Evolutionary conservation across 2,888 invertebrate genomes (phyloP).

Genomic region (Morpho achilles): DNA sequence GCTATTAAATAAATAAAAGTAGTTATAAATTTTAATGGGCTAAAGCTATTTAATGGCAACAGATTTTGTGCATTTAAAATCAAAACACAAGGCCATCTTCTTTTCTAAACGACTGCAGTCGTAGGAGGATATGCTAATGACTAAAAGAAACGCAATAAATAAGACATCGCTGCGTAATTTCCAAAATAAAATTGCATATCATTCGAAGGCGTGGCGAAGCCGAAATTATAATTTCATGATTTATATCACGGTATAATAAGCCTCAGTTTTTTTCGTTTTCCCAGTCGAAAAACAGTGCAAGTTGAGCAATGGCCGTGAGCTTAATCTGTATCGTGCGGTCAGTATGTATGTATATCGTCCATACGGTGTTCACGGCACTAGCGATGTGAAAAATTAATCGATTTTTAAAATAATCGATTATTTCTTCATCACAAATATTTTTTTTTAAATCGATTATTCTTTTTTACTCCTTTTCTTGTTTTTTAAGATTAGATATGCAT

Average conservation of each 20-base stretch:
- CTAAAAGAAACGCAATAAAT: slow-evolving; percentile 67
- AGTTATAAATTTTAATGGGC: too few species aligned
- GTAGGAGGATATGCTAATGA: slow-evolving; percentile 46
- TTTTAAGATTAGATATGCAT: too few species aligned
- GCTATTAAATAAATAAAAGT: too few species aligned
- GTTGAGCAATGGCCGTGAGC: slow-evolving; percentile 49
- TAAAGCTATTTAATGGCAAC: too few species aligned
- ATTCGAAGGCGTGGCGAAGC: slow-evolving; percentile 62
- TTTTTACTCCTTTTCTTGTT: too few species aligned
- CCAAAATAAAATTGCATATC: slow-evolving; percentile 64
- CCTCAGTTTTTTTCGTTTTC: slow-evolving; percentile 48
- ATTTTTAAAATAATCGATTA: too few species aligned
- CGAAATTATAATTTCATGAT: slow-evolving; percentile 68
- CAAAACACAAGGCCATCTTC: slow-evolving; percentile 54
- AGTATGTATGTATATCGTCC: slow-evolving; percentile 37
- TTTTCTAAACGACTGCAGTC: slow-evolving; percentile 47
- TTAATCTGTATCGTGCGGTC: slow-evolving; percentile 47
- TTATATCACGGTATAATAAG: slow-evolving; percentile 59
- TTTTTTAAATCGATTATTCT: too few species aligned
- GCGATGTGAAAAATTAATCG: too few species aligned
- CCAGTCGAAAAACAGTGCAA: slow-evolving; percentile 61
- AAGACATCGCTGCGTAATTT: slow-evolving; percentile 63
- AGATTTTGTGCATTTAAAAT: slow-evolving; percentile 34
- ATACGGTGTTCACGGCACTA: slow-evolving; percentile 57
- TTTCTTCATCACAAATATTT: too few species aligned